phyloP scores from a whole-genome alignment of 2,113 vertebrate genomes.

The Gallinago undulata region DNA sequence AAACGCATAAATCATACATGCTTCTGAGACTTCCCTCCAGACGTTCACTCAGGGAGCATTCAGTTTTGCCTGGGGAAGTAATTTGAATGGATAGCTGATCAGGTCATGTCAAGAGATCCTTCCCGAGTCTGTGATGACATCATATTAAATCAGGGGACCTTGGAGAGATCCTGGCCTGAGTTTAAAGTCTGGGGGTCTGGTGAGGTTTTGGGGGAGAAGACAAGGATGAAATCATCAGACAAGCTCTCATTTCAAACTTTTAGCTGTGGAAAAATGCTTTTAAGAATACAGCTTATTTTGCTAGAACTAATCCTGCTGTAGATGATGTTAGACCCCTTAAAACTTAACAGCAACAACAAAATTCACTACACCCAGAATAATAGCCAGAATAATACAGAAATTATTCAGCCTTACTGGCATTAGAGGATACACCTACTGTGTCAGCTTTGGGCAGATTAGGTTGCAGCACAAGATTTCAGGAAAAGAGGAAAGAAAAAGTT shows the following conservation, averaged over 20 bases:
- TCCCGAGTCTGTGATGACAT: neutral
- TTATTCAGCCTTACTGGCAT: neutral
- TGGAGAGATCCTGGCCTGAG: neutral
- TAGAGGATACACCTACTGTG: neutral
- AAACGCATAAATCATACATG: neutral
- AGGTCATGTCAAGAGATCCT: neutral
- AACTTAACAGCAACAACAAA: neutral
- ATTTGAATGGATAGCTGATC: neutral
- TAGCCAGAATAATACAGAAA: neutral
- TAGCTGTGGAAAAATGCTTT: neutral
- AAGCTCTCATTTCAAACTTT: neutral
- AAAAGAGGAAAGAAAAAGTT: neutral
- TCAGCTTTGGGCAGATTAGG: neutral
- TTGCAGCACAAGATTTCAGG: neutral
- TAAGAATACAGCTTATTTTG: neutral
- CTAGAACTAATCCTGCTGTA: neutral
- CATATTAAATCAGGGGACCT: neutral
- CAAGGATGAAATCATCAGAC: slow-evolving; percentile 2
- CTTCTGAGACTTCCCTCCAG: neutral
- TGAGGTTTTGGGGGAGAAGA: neutral
- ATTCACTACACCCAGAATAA: neutral
- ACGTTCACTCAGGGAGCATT: neutral
- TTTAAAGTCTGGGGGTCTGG: neutral
- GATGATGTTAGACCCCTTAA: neutral
- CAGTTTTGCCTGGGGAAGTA: neutral